Percentiles rank a stretch among this genome's conserved stretches.
Evolutionary conservation across 2,888 invertebrate species (phyloP).

Genomic region (Drosophila pegasa): DNA sequence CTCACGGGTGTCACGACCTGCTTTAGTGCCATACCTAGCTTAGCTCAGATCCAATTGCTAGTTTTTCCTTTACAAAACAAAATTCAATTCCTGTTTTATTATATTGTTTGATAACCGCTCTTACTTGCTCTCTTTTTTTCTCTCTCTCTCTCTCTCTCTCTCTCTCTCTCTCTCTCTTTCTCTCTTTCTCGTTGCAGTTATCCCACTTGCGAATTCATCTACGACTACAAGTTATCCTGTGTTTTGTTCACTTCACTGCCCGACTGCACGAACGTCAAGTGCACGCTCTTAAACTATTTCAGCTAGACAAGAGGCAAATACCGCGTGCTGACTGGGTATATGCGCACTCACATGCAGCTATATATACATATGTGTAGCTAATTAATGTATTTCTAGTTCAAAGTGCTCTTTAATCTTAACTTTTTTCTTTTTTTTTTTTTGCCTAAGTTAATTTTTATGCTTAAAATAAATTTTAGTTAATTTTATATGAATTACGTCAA

Average conservation of each 20-base stretch:
- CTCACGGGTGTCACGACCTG: conserved; percentile 7
- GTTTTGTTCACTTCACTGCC: conserved; percentile 85
- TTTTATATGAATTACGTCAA: conserved; percentile 40
- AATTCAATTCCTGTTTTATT: conserved; percentile 10
- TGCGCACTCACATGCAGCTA: conserved; percentile 1
- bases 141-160: not conserved
- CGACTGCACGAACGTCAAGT: conserved; percentile 83
- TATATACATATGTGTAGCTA: conserved; percentile 12
- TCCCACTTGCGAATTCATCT: conserved; percentile 84
- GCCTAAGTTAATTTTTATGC: conserved; percentile 33
- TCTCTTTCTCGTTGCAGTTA: conserved; percentile 65
- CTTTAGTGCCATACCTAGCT: not conserved
- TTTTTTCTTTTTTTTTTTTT: conserved; percentile 19
- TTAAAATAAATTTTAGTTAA: conserved; percentile 35
- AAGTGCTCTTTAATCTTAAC: conserved; percentile 16
- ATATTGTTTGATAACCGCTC: conserved; percentile 3
- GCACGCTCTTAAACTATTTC: conserved; percentile 83
- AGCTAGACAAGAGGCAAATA: conserved; percentile 51
- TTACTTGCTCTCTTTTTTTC: not conserved
- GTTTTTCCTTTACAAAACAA: conserved; percentile 2
- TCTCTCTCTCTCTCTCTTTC: not conserved
- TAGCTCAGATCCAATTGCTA: conserved; percentile 2
- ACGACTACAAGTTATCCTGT: conserved; percentile 84
- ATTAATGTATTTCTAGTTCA: conserved; percentile 36
- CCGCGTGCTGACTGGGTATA: conserved; percentile 6